A percentile compares a stretch with the other conserved stretches of the same genome.
These are phyloP conservation scores for Mormyrus iriodes DNA, from an alignment of 2,113 vertebrate species.

Conservation along the genomic window DNA sequence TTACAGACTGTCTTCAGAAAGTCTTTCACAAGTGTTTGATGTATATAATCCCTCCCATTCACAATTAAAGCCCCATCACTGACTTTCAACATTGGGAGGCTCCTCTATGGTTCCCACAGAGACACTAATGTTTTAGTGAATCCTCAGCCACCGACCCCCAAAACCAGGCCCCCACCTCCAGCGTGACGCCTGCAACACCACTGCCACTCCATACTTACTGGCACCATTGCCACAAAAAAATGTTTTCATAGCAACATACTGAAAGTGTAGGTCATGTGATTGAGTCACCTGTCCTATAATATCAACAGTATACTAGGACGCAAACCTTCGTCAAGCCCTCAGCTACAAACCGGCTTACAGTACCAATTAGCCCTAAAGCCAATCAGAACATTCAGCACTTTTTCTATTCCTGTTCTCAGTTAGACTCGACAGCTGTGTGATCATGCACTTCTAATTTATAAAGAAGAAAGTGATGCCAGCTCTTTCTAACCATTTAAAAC, in stretches of 20 bases:
- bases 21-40: background rate
- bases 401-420: background rate
- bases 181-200: background rate
- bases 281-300: background rate
- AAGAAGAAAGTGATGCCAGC: background rate
- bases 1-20: background rate
- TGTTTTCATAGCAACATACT: background rate
- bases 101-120: no score
- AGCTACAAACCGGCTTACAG: background rate
- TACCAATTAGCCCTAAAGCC: background rate
- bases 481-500: background rate
- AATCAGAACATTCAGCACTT: background rate
- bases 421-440: background rate
- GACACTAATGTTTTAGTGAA: background rate
- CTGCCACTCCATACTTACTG: background rate
- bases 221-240: background rate
- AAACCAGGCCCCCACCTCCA: background rate
- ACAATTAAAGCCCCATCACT: background rate
- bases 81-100: no score
- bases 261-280: background rate
- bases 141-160: background rate
- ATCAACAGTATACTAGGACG: background rate
- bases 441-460: background rate
- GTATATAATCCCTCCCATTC: background rate
- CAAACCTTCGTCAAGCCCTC: background rate